Percentiles rank a stretch among this genome's conserved stretches.
These are phyloP conservation scores for Limnephilus lunatus DNA, from an alignment of 2,888 invertebrate genomes.

Conservation along the genomic window DNA sequence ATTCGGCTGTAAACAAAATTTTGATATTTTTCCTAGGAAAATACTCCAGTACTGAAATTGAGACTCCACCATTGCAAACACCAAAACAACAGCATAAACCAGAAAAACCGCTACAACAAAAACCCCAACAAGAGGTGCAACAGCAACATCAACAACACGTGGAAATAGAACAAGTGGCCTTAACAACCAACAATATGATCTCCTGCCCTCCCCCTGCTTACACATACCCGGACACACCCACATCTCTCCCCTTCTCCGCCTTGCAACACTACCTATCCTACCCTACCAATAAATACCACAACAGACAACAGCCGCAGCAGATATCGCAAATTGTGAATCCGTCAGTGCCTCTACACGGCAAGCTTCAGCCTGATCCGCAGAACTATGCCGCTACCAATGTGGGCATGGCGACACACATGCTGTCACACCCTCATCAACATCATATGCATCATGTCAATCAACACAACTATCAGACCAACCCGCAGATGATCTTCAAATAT, in stretches of 20 bases:
- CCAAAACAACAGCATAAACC: neutral
- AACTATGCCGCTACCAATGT: constrained; percentile 47
- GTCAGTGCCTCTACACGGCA: constrained; percentile 48
- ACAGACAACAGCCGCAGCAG: neutral
- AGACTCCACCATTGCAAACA: neutral
- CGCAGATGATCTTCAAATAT: constrained; percentile 48
- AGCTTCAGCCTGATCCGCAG: constrained; percentile 34
- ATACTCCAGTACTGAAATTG: neutral
- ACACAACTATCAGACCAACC: constrained; percentile 52
- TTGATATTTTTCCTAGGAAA: neutral
- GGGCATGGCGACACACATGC: constrained; percentile 50
- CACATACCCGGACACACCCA: constrained; percentile 50
- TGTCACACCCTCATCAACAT: constrained; percentile 55
- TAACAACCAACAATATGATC: constrained; percentile 16
- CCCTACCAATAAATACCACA: constrained; percentile 53
- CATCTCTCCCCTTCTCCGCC: constrained; percentile 55
- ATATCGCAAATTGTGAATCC: neutral
- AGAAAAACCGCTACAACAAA: neutral
- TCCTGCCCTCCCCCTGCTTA: constrained; percentile 48
- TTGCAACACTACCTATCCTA: constrained; percentile 60
- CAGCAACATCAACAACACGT: constrained; percentile 24
- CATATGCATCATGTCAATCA: constrained; percentile 56
- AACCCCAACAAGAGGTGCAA: constrained; percentile 5
- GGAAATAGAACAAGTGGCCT: neutral
- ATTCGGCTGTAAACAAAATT: too few species aligned